Conservation (phyloP, 2,888 invertebrate genomes). For the Rhabditoides inermis region DNA sequence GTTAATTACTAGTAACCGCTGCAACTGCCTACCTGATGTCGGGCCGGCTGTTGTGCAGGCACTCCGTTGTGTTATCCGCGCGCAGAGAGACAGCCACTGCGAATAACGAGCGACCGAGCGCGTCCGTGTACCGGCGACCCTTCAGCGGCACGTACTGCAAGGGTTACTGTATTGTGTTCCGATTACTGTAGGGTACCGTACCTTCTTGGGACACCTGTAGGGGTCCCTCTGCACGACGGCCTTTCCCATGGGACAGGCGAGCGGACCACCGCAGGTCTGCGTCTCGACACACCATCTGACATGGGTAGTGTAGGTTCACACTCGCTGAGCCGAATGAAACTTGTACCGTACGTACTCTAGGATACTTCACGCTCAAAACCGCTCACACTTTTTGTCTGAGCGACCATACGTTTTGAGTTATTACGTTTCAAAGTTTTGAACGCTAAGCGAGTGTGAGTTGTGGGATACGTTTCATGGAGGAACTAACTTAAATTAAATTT, state of each 20-base stretch:
- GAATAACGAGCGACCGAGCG: conserved; percentile 46
- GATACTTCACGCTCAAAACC: no score
- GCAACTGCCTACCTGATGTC: conserved; percentile 36
- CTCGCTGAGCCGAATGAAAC: no score
- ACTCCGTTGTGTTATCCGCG: conserved; percentile 37
- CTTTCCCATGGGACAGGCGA: conserved; percentile 44
- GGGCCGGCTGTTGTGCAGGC: conserved; percentile 41
- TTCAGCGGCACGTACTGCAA: conserved; percentile 26
- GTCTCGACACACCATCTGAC: conserved; percentile 46
- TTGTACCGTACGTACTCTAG: no score
- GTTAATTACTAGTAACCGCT: no score
- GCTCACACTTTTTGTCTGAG: no score
- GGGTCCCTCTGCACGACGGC: conserved; percentile 47
- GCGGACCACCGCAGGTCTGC: conserved; percentile 42
- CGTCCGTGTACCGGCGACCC: conserved; percentile 48
- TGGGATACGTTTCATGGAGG: no score
- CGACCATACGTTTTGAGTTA: no score
- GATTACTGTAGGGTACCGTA: conserved; percentile 1
- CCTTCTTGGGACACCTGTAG: conserved; percentile 47
- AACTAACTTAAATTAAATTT: no score
- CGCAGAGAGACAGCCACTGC: conserved; percentile 40
- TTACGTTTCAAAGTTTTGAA: no score
- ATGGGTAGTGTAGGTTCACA: background rate
- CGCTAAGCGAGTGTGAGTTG: no score
- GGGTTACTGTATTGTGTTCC: background rate